Evolutionary conservation across 2,888 invertebrate species (phyloP), one percentile per base, ranked within the genome.

Genomic region (Scelioninae gen. 1): DNA sequence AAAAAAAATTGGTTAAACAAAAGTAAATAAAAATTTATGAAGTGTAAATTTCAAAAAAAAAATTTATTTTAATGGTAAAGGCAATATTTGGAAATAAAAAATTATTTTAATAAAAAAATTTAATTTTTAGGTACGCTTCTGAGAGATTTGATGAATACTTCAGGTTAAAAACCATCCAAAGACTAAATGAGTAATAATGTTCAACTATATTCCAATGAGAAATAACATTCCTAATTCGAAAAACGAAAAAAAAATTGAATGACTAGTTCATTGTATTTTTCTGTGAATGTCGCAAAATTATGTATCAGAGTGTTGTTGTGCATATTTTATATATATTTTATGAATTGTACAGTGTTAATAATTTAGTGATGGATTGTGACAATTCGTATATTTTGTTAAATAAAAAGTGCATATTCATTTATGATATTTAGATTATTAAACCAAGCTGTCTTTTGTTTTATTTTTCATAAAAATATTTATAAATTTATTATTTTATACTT

Each of bases 281-380:
- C 60, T 76, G 72, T 76, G 62, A 71, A 66, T 65, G 77, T 62
- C 60, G 72, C 47, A 72, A 82, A 77, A 77, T 29, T 49, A 82
- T 29, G 72, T 82, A 77, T 77, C 71, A 82, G 66, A 82, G 55
- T 65, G 65, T 81, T 82, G 71, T 76, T 76, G 82, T 79, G 79
- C 76, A 82, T 82, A 82, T 82, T 82, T 76, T 82, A 76, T 82
- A 82, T n/a, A n/a, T 82, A 82, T 82, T 77, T 82, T 72, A 82
- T 77, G 82, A 77, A 82, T 82, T 82, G 82, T 82, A 82, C 77
- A 82, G 82, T 77, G 72, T 82, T 82, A 82, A 77, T 77, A 63
- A 72, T 82, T 77, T 82, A 81, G 69, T 58, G 77, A 66, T 68
- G 53, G 40, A 82, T 47, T 62, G 56, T 80, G 68, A 80, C 80